A percentile compares a stretch with the other conserved stretches of the same genome.
phyloP scores from a whole-genome alignment of 1,140 invertebrate genomes.

The Tetramorium simillimum region DNA sequence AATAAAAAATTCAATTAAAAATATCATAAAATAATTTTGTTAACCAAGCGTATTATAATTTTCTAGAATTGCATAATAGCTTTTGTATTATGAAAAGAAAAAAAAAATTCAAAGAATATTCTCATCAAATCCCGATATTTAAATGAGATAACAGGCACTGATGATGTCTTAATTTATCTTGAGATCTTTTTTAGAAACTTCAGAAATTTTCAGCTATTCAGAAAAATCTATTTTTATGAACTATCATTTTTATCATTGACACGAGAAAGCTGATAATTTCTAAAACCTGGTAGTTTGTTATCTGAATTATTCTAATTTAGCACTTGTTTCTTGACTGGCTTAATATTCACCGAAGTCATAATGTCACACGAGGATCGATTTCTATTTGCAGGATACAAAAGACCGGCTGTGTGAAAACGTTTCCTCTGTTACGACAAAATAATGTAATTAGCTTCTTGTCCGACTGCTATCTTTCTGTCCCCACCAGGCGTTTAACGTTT shows the following conservation, averaged over 20 bases:
- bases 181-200: not conserved
- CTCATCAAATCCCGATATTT: not conserved
- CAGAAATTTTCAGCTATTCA: not conserved
- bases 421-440: conserved; percentile 63
- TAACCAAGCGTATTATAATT: not conserved
- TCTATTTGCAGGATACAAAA: conserved; percentile 31
- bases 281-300: not conserved
- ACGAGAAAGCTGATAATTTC: not conserved
- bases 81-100: not conserved
- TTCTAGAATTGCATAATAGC: not conserved
- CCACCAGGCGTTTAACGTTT: conserved; percentile 51
- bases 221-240: not conserved
- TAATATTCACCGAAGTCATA: not conserved
- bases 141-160: not conserved
- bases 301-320: not conserved
- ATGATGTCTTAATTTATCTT: not conserved
- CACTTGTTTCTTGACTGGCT: not conserved
- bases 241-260: not conserved
- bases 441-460: conserved; percentile 68
- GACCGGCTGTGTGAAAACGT: conserved; percentile 32
- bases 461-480: conserved; percentile 62
- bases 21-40: not conserved
- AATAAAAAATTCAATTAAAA: too few species aligned
- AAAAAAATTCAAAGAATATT: not conserved
- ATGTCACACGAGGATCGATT: conserved; percentile 43